Conservation (phyloP, 2,888 invertebrate species). For the Meteorus colon region DNA sequence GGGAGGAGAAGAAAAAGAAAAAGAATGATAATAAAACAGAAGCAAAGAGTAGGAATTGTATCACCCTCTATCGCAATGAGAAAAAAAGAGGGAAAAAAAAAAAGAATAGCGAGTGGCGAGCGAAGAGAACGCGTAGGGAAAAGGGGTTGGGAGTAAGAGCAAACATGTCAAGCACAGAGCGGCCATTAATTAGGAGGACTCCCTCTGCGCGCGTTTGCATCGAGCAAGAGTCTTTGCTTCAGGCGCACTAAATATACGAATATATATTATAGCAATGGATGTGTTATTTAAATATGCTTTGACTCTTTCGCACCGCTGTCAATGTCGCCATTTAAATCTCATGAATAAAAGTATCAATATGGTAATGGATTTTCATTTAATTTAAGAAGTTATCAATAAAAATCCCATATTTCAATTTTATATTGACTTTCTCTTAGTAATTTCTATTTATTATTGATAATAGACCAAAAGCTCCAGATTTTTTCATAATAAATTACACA, state of each 20-base stretch:
- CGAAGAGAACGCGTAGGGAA: slow-evolving; percentile 10
- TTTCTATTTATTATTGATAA: not conserved
- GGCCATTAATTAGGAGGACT: slow-evolving; percentile 71
- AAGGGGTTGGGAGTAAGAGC: slow-evolving; percentile 69
- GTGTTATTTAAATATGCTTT: not conserved
- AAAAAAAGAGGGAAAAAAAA: slow-evolving; percentile 10
- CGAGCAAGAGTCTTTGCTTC: slow-evolving; percentile 27
- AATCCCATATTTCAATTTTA: not conserved
- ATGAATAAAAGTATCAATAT: not conserved
- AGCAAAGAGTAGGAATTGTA: slow-evolving; percentile 30
- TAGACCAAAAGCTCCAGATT: too few relatives aligned
- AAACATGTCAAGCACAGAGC: slow-evolving; percentile 72
- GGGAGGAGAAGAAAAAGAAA: slow-evolving; percentile 8
- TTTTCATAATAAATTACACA: too few relatives aligned
- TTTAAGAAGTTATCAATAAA: not conserved
- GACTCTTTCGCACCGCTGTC: not conserved
- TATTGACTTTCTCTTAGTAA: not conserved
- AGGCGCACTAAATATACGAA: slow-evolving; percentile 7
- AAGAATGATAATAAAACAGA: slow-evolving; percentile 24
- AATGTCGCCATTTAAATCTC: not conserved
- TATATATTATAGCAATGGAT: not conserved
- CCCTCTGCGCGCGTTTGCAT: slow-evolving; percentile 37
- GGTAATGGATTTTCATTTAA: not conserved
- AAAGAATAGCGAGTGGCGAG: slow-evolving; percentile 16
- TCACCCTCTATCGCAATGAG: slow-evolving; percentile 14